Evolutionary conservation across 2,888 invertebrate genomes (phyloP).

Genomic region (Chaitophorus viminalis): DNA sequence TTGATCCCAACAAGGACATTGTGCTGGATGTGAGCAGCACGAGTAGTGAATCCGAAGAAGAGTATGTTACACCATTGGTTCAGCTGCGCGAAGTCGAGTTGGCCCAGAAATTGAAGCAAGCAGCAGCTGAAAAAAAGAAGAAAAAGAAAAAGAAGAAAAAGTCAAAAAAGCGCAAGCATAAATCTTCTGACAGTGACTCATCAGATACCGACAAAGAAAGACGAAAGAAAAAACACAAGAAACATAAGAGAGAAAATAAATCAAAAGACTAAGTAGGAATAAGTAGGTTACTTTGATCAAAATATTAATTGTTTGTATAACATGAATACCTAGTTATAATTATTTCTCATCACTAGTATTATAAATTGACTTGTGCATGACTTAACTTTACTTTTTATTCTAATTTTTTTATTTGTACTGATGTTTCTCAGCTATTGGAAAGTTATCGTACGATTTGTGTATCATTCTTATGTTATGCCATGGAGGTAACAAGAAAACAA

Average conservation of each 20-base stretch:
- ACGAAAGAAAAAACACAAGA: constrained; percentile 65
- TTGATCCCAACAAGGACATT: constrained; percentile 92
- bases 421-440: not conserved
- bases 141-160: constrained; percentile 69
- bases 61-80: constrained; percentile 83
- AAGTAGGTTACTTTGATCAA: not conserved
- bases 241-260: constrained; percentile 59
- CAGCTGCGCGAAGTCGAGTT: constrained; percentile 82
- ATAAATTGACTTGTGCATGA: too few relatives aligned
- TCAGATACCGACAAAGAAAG: constrained; percentile 65
- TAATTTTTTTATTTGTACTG: not conserved
- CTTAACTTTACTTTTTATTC: not conserved
- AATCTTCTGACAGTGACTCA: constrained; percentile 64
- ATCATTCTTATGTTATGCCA: too few relatives aligned
- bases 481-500: too few relatives aligned
- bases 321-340: too few relatives aligned
- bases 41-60: constrained; percentile 79
- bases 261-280: constrained; percentile 13
- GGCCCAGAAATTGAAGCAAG: constrained; percentile 75
- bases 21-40: constrained; percentile 94
- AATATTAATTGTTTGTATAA: not conserved
- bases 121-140: constrained; percentile 72
- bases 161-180: constrained; percentile 64
- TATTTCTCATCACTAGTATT: too few relatives aligned
- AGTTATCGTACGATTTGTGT: too few relatives aligned